Evolutionary conservation across 1,140 invertebrate species (phyloP).

Genomic region (Cyclina sinensis): DNA sequence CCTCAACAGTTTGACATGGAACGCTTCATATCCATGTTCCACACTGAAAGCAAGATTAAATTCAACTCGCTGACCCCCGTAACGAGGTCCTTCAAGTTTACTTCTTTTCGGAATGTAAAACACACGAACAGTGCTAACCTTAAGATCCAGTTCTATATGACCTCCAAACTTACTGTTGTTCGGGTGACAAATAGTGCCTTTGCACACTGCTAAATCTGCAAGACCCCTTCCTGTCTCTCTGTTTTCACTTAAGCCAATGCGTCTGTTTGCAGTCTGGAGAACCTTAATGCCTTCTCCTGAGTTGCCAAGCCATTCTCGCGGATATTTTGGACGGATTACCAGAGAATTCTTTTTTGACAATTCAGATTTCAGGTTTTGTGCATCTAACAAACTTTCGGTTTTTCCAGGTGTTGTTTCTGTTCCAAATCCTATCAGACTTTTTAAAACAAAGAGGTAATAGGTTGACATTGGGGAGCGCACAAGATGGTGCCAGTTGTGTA

Average conservation of each 20-base stretch:
- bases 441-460: constrained; percentile 62
- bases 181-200: constrained; percentile 71
- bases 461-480: constrained; percentile 46
- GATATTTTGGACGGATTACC: constrained; percentile 64
- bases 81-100: constrained; percentile 56
- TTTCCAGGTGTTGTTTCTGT: constrained; percentile 23
- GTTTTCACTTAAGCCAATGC: not conserved
- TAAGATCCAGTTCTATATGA: constrained; percentile 65
- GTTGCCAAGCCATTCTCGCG: constrained; percentile 70
- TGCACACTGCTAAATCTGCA: constrained; percentile 56
- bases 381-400: constrained; percentile 9
- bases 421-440: constrained; percentile 52
- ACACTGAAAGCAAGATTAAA: constrained; percentile 73
- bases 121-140: constrained; percentile 60
- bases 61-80: constrained; percentile 66
- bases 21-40: constrained; percentile 73
- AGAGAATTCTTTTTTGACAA: constrained; percentile 52
- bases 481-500: constrained; percentile 56
- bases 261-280: constrained; percentile 53
- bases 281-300: constrained; percentile 59
- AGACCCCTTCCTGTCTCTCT: constrained; percentile 33
- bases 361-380: constrained; percentile 60
- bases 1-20: constrained; percentile 66
- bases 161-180: constrained; percentile 65
- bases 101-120: constrained; percentile 69